Evolutionary conservation across 1,140 invertebrate species (phyloP).

Genomic region (Ptiloglossa arizonensis): DNA sequence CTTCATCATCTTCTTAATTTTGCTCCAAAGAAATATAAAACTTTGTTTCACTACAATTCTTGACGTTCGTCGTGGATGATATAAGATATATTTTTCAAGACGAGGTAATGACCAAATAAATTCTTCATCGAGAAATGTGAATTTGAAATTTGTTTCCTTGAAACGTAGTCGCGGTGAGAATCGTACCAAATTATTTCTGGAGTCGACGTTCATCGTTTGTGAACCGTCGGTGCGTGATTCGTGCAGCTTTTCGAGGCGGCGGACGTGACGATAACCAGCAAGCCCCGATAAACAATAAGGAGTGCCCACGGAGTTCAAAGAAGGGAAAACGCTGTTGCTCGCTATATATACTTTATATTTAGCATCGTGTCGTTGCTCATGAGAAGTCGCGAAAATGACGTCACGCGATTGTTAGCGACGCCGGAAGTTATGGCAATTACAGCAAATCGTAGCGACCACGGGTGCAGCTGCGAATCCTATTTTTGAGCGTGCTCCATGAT

Average conservation of each 20-base stretch:
- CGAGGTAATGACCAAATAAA: too few relatives aligned
- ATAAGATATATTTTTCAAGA: too few relatives aligned
- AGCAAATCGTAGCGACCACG: constrained; percentile 27
- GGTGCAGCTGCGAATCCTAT: constrained; percentile 70
- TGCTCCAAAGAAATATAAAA: too few relatives aligned
- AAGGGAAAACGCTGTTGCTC: neutral
- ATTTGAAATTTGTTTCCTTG: too few relatives aligned
- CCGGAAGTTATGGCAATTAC: constrained; percentile 70
- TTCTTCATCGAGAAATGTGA: too few relatives aligned
- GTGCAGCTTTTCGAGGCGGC: neutral
- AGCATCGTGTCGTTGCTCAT: constrained; percentile 18
- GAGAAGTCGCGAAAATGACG: constrained; percentile 55
- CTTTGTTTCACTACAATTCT: too few relatives aligned
- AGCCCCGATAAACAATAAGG: constrained; percentile 14
- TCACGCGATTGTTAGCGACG: constrained; percentile 54
- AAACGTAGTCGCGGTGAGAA: too few relatives aligned
- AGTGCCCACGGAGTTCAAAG: neutral
- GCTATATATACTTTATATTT: constrained; percentile 58
- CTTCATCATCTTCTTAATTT: too few relatives aligned
- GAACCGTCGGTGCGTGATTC: neutral
- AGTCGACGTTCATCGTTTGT: neutral
- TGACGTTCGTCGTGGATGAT: too few relatives aligned
- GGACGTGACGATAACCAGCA: constrained; percentile 23
- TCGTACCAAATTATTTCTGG: too few relatives aligned
- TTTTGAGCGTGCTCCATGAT: constrained; percentile 53